Evolutionary conservation across 2,888 invertebrate genomes (phyloP).

Genomic region (Ephialtes manifestator): DNA sequence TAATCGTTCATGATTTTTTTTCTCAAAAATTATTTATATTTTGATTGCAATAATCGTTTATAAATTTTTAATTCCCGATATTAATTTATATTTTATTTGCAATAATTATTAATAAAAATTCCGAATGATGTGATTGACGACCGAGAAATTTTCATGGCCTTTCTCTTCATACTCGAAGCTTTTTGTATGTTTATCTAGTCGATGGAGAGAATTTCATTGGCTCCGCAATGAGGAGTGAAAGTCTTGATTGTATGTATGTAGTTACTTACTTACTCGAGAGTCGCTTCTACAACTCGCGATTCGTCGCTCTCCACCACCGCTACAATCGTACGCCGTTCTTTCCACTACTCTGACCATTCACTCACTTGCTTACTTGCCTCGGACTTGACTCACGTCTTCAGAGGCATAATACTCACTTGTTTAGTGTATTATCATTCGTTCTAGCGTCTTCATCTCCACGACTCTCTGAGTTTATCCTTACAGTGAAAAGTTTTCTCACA

Average conservation of each 20-base stretch:
- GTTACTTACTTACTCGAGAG: slow-evolving; percentile 65
- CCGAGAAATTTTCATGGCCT: slow-evolving; percentile 57
- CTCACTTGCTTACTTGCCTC: slow-evolving; percentile 57
- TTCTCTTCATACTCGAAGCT: slow-evolving; percentile 49
- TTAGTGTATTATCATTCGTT: slow-evolving; percentile 78
- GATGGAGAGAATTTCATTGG: slow-evolving; percentile 50
- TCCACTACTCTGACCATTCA: slow-evolving; percentile 72
- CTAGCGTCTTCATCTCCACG: slow-evolving; percentile 73
- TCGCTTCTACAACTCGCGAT: slow-evolving; percentile 74
- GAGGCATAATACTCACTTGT: slow-evolving; percentile 80
- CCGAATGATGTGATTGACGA: slow-evolving; percentile 5
- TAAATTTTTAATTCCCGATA: no score
- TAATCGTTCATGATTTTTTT: no score
- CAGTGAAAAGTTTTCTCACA: background rate
- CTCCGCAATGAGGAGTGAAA: slow-evolving; percentile 75
- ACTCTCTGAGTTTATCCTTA: background rate
- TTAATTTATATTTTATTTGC: no score
- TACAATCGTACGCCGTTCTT: slow-evolving; percentile 45
- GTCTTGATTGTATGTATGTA: slow-evolving; percentile 64
- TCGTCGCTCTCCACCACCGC: slow-evolving; percentile 62
- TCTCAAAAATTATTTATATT: no score
- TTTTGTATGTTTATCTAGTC: slow-evolving; percentile 20
- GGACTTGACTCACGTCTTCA: slow-evolving; percentile 76
- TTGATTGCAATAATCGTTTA: no score
- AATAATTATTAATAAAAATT: background rate